Conservation (phyloP, 2,888 invertebrate species). For the Parasteatoda lunata region DNA sequence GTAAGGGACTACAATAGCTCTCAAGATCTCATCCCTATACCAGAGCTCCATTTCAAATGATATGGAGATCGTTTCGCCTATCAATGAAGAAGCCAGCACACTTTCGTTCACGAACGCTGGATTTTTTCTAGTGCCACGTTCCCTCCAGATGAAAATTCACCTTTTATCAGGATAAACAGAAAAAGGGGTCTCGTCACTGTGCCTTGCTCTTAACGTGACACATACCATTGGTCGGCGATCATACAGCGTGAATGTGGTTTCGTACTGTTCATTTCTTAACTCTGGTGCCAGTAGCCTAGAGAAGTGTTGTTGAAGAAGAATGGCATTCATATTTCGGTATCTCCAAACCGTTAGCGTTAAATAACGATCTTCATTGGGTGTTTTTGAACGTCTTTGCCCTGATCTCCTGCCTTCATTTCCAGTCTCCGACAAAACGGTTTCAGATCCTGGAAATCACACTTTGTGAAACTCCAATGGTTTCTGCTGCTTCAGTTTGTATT, state of each 20-base stretch:
- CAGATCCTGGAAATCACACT: constrained; percentile 21
- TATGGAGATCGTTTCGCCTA: too few species aligned
- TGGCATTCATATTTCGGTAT: constrained; percentile 15
- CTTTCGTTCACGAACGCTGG: too few species aligned
- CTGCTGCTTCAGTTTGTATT: constrained; percentile 9
- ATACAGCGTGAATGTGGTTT: neutral
- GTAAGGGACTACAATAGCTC: too few species aligned
- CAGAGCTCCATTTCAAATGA: too few species aligned
- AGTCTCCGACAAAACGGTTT: constrained; percentile 6
- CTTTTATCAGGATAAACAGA: too few species aligned
- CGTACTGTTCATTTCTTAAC: neutral
- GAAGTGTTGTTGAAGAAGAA: neutral
- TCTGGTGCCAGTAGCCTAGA: neutral
- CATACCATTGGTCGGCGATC: neutral
- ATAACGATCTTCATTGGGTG: constrained; percentile 20
- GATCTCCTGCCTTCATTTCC: constrained; percentile 1
- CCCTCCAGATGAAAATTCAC: too few species aligned
- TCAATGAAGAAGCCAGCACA: too few species aligned
- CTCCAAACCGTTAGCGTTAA: constrained; percentile 2
- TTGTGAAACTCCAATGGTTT: constrained; percentile 16
- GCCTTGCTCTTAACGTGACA: neutral
- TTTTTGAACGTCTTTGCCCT: constrained; percentile 20
- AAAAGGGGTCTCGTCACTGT: neutral
- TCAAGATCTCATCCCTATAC: too few species aligned
- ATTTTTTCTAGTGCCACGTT: too few species aligned